Evolutionary conservation across 2,113 vertebrate genomes (phyloP).

Genomic region (Colius striatus): DNA sequence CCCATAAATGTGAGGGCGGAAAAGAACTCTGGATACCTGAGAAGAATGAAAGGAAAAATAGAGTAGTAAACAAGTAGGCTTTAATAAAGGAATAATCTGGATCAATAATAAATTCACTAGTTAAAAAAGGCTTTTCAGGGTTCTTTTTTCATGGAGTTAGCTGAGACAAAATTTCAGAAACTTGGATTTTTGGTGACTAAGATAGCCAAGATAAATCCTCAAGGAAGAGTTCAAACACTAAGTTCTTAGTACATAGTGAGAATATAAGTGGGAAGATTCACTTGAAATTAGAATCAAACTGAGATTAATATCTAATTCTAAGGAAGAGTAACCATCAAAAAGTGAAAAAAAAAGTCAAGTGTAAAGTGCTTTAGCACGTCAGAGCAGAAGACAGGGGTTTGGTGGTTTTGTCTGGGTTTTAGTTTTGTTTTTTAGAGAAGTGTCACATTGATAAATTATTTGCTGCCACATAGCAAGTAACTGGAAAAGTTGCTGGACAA

Average conservation of each 20-base stretch:
- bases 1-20: fast-evolving
- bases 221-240: neutral
- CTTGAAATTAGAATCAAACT: neutral
- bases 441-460: neutral
- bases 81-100: neutral
- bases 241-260: neutral
- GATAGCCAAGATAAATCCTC: neutral
- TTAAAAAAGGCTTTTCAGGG: neutral
- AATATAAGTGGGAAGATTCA: neutral
- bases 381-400: neutral
- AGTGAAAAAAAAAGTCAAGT: neutral
- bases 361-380: neutral
- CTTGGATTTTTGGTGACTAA: neutral
- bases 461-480: neutral
- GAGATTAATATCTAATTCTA: neutral
- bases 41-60: neutral
- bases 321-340: neutral
- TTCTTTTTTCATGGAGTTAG: neutral
- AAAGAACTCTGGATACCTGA: neutral
- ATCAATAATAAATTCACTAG: neutral
- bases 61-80: neutral
- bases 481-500: neutral
- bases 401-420: neutral
- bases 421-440: neutral
- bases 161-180: neutral